phyloP scores from a whole-genome alignment of 1,140 invertebrate genomes.

The Wiebesia pumilae region DNA sequence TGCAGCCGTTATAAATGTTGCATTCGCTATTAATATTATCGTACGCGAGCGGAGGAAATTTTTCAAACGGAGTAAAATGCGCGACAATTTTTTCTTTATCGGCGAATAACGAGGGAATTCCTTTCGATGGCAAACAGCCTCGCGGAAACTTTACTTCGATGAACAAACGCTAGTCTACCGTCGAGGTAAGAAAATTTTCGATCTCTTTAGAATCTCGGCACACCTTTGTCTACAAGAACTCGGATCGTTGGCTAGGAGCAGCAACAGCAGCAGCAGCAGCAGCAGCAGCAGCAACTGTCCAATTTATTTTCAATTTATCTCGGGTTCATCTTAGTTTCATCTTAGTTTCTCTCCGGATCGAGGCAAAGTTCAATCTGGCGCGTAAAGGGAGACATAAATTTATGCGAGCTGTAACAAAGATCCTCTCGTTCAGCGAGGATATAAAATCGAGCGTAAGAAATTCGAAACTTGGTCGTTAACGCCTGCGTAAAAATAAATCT shows the following conservation, averaged over 20 bases:
- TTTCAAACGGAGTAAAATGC: background rate
- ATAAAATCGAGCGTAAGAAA: too few species aligned
- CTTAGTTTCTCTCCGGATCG: background rate
- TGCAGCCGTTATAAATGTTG: too few species aligned
- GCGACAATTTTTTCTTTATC: background rate
- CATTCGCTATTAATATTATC: too few species aligned
- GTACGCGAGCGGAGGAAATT: background rate
- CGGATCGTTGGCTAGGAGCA: background rate
- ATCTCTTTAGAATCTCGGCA: background rate
- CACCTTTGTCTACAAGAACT: background rate
- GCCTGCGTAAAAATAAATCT: too few species aligned
- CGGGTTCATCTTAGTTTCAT: background rate
- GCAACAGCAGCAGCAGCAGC: too few species aligned
- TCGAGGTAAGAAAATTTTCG: background rate
- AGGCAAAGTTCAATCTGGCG: background rate
- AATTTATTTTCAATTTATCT: background rate
- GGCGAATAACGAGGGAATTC: background rate
- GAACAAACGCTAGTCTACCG: background rate
- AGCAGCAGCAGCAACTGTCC: background rate
- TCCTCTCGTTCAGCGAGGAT: background rate
- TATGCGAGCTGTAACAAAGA: background rate
- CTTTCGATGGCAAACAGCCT: background rate
- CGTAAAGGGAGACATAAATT: too few species aligned
- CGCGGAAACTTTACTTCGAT: background rate
- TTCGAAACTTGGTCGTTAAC: background rate